A percentile compares a stretch with the other conserved stretches of the same genome.
Evolutionary conservation across 2,888 invertebrate genomes (phyloP).

Genomic region (Sepiola atlantica): DNA sequence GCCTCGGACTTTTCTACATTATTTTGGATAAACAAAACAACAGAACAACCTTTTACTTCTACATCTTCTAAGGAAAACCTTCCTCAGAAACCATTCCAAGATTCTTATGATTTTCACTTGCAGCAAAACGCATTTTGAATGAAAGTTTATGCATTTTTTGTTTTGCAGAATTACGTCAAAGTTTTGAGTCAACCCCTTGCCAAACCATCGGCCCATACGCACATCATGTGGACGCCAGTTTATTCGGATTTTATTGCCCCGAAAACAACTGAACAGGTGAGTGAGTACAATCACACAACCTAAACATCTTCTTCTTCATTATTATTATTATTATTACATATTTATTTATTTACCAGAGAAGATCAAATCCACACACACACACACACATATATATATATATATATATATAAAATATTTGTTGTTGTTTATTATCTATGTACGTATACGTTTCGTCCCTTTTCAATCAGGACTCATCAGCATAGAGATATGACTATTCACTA

Average conservation of each 20-base stretch:
- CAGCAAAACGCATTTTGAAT: background rate
- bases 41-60: no score
- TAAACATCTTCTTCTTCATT: no score
- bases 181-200: constrained; percentile 97
- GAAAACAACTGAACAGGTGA: constrained; percentile 49
- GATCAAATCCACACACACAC: background rate
- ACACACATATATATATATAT: background rate
- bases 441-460: no score
- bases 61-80: no score
- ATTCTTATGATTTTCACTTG: background rate
- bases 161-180: constrained; percentile 89
- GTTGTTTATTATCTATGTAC: no score
- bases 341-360: background rate
- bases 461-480: no score
- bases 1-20: no score
- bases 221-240: constrained; percentile 97
- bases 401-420: no score
- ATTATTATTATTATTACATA: background rate
- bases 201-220: constrained; percentile 83
- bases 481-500: no score
- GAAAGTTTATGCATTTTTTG: background rate
- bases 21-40: no score
- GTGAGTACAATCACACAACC: background rate
- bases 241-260: constrained; percentile 80
- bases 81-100: background rate